These are phyloP conservation scores for Actinia tenebrosa DNA, from an alignment of 64 coral and sea anemone species.

Conservation along the genomic window DNA sequence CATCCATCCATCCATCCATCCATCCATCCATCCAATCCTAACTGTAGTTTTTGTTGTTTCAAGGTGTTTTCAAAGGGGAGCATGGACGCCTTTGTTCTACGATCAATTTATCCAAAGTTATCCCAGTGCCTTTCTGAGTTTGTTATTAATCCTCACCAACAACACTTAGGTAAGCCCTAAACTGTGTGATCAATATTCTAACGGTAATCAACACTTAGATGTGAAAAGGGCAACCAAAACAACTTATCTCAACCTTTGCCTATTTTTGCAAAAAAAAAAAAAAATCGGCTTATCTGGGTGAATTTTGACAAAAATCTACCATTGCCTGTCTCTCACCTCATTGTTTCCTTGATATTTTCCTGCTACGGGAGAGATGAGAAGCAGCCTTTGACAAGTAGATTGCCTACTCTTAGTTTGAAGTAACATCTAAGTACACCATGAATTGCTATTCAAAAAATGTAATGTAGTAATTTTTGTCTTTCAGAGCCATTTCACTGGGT, in stretches of 20 bases:
- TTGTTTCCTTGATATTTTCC: no score
- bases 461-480: neutral
- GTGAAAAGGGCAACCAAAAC: no score
- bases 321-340: no score
- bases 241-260: no score
- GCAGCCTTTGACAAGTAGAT: no score
- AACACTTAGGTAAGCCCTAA: slow-evolving; percentile 73
- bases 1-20: neutral
- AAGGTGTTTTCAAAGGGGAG: slow-evolving; percentile 95
- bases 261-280: no score
- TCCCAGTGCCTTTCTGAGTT: slow-evolving; percentile 92
- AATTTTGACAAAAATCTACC: no score
- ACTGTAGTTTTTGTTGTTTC: neutral
- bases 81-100: slow-evolving; percentile 96
- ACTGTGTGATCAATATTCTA: neutral
- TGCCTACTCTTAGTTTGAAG: neutral
- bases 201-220: neutral
- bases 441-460: neutral
- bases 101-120: slow-evolving; percentile 88
- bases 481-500: slow-evolving; percentile 94
- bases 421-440: no score
- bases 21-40: neutral
- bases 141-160: slow-evolving; percentile 98
- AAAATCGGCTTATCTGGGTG: no score
- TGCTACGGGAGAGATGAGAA: no score